Evolutionary conservation across 2,797 vertebrate genomes (phyloP).

Genomic region (Austrolebias charrua): DNA sequence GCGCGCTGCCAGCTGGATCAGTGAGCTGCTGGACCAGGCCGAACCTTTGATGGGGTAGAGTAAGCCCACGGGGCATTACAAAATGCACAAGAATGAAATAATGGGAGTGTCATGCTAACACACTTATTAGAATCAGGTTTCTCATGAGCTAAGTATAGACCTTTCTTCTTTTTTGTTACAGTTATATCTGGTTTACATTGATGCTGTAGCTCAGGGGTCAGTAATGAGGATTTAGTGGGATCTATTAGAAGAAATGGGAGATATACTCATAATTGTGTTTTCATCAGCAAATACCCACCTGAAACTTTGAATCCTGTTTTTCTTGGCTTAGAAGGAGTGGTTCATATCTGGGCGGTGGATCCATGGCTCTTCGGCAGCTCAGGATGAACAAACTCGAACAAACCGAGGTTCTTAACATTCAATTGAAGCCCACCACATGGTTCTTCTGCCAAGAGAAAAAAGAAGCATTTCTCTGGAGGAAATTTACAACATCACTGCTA

Average conservation of each 20-base stretch:
- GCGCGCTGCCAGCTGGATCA: constrained; percentile 58
- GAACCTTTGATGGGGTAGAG: constrained; percentile 37
- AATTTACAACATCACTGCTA: too few relatives aligned
- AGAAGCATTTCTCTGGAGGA: background rate
- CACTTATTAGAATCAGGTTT: constrained; percentile 66
- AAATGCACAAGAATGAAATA: constrained; percentile 55
- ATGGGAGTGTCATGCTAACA: constrained; percentile 55
- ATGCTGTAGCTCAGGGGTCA: background rate
- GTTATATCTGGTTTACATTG: background rate
- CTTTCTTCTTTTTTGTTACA: constrained; percentile 1
- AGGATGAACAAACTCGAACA: background rate
- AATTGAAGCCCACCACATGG: background rate
- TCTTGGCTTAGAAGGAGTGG: background rate
- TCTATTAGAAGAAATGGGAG: constrained; percentile 1
- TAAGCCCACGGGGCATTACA: constrained; percentile 57
- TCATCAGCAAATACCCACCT: background rate
- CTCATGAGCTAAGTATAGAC: constrained; percentile 34
- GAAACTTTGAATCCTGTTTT: background rate
- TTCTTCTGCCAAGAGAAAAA: background rate
- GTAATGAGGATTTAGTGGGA: constrained; percentile 1
- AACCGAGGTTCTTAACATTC: background rate
- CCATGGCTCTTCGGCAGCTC: background rate
- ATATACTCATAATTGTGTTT: constrained; percentile 8
- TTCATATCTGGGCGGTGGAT: background rate
- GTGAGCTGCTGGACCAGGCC: constrained; percentile 38